Conservation (phyloP, 2,888 invertebrate species). For the Chymomyza fuscimana region DNA sequence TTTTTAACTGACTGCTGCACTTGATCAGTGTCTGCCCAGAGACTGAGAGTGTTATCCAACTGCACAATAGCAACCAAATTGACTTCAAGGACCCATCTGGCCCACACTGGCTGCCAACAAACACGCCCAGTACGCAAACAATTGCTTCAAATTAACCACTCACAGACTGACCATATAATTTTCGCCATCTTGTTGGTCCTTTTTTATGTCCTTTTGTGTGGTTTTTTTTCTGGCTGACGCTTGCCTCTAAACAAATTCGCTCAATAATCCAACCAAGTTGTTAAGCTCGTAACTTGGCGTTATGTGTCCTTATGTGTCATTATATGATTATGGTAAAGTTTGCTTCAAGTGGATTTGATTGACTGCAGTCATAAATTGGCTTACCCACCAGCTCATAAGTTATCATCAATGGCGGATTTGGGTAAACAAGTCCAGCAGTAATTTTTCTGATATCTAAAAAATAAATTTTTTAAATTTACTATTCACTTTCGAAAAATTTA, state of each 20-base stretch:
- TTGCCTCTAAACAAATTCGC: slow-evolving; percentile 4
- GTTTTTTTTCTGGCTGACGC: background rate
- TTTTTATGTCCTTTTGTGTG: slow-evolving; percentile 11
- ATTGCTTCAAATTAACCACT: slow-evolving; percentile 54
- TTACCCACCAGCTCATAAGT: background rate
- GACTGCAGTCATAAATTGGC: background rate
- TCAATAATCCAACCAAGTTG: background rate
- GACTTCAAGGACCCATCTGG: slow-evolving; percentile 37
- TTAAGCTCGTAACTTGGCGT: background rate
- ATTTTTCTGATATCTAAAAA: too few relatives aligned
- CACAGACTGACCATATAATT: slow-evolving; percentile 28
- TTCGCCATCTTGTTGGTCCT: slow-evolving; percentile 14
- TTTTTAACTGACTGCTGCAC: slow-evolving; percentile 29
- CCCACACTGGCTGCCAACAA: slow-evolving; percentile 20
- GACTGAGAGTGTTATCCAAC: slow-evolving; percentile 32
- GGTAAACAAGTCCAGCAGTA: background rate
- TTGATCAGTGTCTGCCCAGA: slow-evolving; percentile 31
- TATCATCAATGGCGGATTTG: background rate
- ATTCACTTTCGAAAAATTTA: too few relatives aligned
- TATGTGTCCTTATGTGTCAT: background rate
- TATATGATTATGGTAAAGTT: slow-evolving; percentile 27
- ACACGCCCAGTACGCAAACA: slow-evolving; percentile 30
- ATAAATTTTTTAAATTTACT: background rate
- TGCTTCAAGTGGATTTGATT: slow-evolving; percentile 45
- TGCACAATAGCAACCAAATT: slow-evolving; percentile 61